Base-by-base conservation (phyloP, 2,888 invertebrate genomes). In the Eledona agricola region DNA sequence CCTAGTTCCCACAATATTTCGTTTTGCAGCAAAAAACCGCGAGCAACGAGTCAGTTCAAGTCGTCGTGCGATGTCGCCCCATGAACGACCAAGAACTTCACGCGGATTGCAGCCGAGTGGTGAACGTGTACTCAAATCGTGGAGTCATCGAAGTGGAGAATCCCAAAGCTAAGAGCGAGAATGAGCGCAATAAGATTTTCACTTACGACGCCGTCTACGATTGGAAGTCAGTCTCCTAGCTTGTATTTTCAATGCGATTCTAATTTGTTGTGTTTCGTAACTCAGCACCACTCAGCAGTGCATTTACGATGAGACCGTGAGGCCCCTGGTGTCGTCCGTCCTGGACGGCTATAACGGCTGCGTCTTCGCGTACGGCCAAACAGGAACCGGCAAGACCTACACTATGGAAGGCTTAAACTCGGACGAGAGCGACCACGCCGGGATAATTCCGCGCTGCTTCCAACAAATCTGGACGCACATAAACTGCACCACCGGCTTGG, bases 281-380 rank as follows among this genome's bases (percentile, higher is more conserved):
- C n/a, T 34, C 59, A 86, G 85, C 64, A 91, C 96, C 1, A 87
- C 87, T 64, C 98, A 99, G 74, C 88, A 89, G 70, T 91, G 92
- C 62, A 79, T 99, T 13, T 99, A 98, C 79, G 95, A 96, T 75
- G 96, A 98, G 77, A 93, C 95, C 60, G 96, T 98, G 45, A 86
- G 94, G 32, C 95, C 96, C 0, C 78, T 99, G 66, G 95, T 99
- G 11, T 88, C 95, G 58, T 95, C 95, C 1, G 98, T 98, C 2
- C 82, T 99, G 55, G 90, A 93, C 72, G 99, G 99, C 1, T 99
- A 97, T 78, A 99, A 99, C 78, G 97, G 98, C 6, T 99, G 98
- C 65, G 96, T 99, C 63, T 98, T 99, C 80, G 99, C 98, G 1
- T 99, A 99, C 77, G 99, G 98, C 0, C 99, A 99, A 79, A 99